Conservation (phyloP, 2,797 vertebrate species). For the Myotis myotis region DNA sequence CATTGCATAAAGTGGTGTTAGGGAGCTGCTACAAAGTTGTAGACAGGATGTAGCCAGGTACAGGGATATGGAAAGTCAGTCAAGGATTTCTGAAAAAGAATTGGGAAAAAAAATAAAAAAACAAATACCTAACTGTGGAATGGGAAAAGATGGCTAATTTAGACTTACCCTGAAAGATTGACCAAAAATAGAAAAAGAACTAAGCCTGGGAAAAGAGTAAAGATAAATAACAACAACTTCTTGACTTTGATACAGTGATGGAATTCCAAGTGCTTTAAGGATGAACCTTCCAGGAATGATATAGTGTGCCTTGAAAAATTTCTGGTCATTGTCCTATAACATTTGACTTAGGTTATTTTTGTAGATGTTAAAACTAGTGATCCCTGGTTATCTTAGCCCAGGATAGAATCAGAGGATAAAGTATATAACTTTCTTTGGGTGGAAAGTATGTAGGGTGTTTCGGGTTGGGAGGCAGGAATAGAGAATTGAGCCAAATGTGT, state of each 20-base stretch:
- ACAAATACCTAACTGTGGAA: not conserved
- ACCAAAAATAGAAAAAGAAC: slow-evolving; percentile 23
- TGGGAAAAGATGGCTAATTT: slow-evolving; percentile 33
- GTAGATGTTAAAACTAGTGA: slow-evolving; percentile 25
- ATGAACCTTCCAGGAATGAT: slow-evolving; percentile 35
- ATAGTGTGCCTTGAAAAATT: slow-evolving; percentile 40
- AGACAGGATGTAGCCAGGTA: not conserved
- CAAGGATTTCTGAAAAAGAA: slow-evolving; percentile 6
- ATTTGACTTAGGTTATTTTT: slow-evolving; percentile 58
- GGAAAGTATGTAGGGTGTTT: not conserved
- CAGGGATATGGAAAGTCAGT: not conserved
- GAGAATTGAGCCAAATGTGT: slow-evolving; percentile 47
- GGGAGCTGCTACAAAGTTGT: not conserved
- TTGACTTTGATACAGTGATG: slow-evolving; percentile 31
- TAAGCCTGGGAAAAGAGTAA: slow-evolving; percentile 47
- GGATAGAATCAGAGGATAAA: slow-evolving; percentile 30
- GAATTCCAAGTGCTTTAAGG: slow-evolving; percentile 59
- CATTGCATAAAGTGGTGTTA: not conserved
- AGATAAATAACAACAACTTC: slow-evolving; percentile 23
- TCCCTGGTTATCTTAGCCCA: slow-evolving; percentile 30
- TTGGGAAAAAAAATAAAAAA: not conserved
- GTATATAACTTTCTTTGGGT: not conserved
- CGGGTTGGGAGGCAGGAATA: not conserved
- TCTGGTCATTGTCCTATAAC: not conserved
- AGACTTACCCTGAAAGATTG: slow-evolving; percentile 44